Base-by-base conservation (phyloP, 2,797 vertebrate genomes). In the Lepus townsendii region DNA sequence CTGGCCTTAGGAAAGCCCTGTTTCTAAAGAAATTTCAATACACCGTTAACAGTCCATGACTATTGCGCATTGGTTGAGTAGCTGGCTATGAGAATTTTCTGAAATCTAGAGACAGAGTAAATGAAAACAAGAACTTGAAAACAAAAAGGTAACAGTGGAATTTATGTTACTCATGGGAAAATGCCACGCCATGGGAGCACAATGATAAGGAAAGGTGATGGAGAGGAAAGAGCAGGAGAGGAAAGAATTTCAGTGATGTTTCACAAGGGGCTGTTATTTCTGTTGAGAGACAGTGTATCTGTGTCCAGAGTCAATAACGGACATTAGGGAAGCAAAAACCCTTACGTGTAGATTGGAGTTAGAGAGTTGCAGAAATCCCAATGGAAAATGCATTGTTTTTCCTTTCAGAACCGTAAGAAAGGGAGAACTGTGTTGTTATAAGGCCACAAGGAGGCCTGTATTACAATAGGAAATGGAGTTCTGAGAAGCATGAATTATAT, bases 251-350 rank as follows among this genome's bases (percentile, higher is more conserved):
- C n/a, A 52, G 13, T 11, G 62, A 11, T 72, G 20, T 87, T 78
- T 72, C 60, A 8, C 42, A 52, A 72, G 20, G 68, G 3, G 38
- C 2, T 10, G 10, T 27, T 71, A 5, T 26, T 62, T 3, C 16
- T 54, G 24, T 57, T 32, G 27, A 38, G 24, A 71, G 52, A 17
- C 89, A 57, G 19, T 10, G 26, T 0, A 22, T 1, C 6, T 42
- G 10, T 19, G 22, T 5, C 0, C 10, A 83, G 35, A 75, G 32
- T 1, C 42, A 2, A 0, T 26, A 50, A 12, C 2, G 69, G 68
- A 32, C 4, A 42, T 9, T 1, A 30, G 9, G 86, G 57, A 50
- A 63, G 16, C 8, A 10, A 42, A 32, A 24, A 35, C 27, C 20
- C 7, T 30, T 16, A 47, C 19, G 5, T 22, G 17, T 5, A 47